Percentiles rank a stretch among this genome's conserved stretches.
Evolutionary conservation across 2,113 vertebrate genomes (phyloP).

Genomic region (Pseudorectes ferrugineus): DNA sequence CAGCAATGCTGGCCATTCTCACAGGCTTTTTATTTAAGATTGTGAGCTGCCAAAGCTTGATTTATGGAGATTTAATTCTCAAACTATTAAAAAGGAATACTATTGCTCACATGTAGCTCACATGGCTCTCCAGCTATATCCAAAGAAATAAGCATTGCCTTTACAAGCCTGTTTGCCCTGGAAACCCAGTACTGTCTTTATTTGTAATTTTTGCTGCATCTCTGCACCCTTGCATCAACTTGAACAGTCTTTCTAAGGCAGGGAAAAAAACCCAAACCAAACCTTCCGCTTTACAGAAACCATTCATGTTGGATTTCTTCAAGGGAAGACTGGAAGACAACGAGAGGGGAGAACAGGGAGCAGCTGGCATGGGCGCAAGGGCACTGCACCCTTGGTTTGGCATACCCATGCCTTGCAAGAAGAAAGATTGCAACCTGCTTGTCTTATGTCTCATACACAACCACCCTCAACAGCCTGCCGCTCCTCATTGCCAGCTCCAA

Average conservation of each 20-base stretch:
- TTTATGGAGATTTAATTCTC: slow-evolving; percentile 32
- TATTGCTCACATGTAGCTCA: background rate
- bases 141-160: background rate
- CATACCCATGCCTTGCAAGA: background rate
- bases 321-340: background rate
- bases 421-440: background rate
- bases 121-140: background rate
- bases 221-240: background rate
- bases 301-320: background rate
- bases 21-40: background rate
- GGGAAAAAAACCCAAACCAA: background rate
- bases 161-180: background rate
- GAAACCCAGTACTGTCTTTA: background rate
- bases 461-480: background rate
- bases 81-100: background rate
- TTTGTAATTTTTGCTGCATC: background rate
- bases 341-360: background rate
- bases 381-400: background rate
- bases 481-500: background rate
- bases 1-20: background rate
- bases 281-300: background rate
- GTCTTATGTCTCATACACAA: background rate
- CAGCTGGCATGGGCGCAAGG: background rate
- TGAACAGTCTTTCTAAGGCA: background rate
- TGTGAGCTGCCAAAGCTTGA: slow-evolving; percentile 23